Evolutionary conservation across 2,888 invertebrate genomes (phyloP).

Genomic region (Acronicta leporina): DNA sequence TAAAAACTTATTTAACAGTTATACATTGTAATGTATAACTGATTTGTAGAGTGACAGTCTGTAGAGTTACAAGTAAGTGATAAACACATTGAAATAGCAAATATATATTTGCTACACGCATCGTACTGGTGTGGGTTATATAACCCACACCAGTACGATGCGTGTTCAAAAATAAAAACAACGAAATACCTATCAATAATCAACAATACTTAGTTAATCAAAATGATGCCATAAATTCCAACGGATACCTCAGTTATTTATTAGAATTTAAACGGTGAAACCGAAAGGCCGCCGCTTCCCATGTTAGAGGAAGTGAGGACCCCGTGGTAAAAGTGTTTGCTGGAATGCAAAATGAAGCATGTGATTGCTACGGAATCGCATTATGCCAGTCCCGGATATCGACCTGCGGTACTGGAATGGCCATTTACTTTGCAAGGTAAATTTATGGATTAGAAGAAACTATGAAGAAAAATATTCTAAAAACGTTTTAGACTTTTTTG

Average conservation of each 20-base stretch:
- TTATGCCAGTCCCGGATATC: constrained; percentile 70
- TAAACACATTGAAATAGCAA: too few relatives aligned
- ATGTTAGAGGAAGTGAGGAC: constrained; percentile 62
- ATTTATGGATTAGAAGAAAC: neutral
- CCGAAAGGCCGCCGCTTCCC: constrained; percentile 54
- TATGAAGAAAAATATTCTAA: neutral
- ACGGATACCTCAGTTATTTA: constrained; percentile 35
- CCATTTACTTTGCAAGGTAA: constrained; percentile 36
- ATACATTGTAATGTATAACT: too few relatives aligned
- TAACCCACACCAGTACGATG: too few relatives aligned
- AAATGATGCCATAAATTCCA: constrained; percentile 19
- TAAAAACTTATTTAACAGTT: too few relatives aligned
- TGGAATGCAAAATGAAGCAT: constrained; percentile 86
- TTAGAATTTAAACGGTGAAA: constrained; percentile 47
- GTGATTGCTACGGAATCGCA: constrained; percentile 83
- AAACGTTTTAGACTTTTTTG: too few relatives aligned
- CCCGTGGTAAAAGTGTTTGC: constrained; percentile 76
- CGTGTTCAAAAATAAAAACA: neutral
- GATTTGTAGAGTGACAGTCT: too few relatives aligned
- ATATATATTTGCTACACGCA: too few relatives aligned
- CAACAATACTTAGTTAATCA: constrained; percentile 1
- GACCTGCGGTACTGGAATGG: constrained; percentile 62
- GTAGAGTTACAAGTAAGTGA: too few relatives aligned
- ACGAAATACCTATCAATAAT: neutral
- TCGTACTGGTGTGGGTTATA: too few relatives aligned